Evolutionary conservation across 2,113 vertebrate species (phyloP).

Genomic region (Herpetotheres cachinnans): DNA sequence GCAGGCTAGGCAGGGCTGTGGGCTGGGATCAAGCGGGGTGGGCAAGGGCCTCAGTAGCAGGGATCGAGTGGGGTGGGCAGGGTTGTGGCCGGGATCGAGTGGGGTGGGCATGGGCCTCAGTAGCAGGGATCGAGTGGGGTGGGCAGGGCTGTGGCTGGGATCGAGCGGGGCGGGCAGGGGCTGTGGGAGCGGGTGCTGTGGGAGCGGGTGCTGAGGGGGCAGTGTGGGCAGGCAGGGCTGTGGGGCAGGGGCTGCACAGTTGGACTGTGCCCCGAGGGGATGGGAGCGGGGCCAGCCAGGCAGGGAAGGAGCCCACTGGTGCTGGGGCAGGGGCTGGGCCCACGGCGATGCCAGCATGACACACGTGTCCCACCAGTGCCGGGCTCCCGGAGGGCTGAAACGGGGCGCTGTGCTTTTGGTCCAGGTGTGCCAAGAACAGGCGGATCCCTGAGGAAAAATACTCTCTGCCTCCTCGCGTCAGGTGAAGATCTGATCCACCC

Average conservation of each 20-base stretch:
- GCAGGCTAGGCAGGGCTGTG: too few species aligned
- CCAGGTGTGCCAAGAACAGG: not conserved
- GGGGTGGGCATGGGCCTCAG: too few species aligned
- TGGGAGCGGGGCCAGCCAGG: not conserved
- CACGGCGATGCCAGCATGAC: rapidly evolving
- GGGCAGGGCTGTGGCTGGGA: too few species aligned
- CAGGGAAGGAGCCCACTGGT: not conserved
- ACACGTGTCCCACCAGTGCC: rapidly evolving
- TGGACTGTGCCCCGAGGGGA: not conserved
- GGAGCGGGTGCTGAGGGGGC: too few species aligned
- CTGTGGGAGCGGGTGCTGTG: too few species aligned
- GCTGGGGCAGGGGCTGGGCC: not conserved
- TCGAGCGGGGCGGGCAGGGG: too few species aligned
- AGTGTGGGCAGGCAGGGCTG: not conserved
- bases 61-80: too few species aligned
- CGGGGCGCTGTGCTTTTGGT: not conserved
- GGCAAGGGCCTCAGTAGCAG: too few species aligned
- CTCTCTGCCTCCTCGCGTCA: rapidly evolving
- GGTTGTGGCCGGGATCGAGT: too few species aligned
- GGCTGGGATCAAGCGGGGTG: rapidly evolving
- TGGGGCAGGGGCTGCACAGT: too few species aligned
- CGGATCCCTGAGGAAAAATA: not conserved
- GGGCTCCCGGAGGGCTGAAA: not conserved
- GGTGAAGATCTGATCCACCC: not conserved
- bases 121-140: too few species aligned